phyloP scores from a whole-genome alignment of 2,888 invertebrate genomes.

The Nomada hirtipes region DNA sequence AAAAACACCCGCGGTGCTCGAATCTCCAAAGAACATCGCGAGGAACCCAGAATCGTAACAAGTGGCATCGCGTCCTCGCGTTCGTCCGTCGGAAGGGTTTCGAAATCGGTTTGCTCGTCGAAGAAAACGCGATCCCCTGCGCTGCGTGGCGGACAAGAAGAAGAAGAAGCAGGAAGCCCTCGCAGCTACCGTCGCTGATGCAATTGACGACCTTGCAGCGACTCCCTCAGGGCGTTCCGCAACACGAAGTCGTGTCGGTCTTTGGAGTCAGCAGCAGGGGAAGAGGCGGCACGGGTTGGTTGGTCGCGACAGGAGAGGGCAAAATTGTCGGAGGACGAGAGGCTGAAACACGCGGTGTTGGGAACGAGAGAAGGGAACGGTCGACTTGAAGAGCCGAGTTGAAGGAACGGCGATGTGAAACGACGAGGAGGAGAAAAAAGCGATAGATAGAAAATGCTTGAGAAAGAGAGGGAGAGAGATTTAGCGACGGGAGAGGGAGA shows the following conservation, averaged over 20 bases:
- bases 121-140: neutral
- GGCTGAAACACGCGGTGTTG: conserved; percentile 10
- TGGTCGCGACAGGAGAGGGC: conserved; percentile 28
- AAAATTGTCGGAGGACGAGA: conserved; percentile 21
- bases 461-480: too few relatives aligned
- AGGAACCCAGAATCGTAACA: too few relatives aligned
- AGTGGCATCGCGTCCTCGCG: neutral
- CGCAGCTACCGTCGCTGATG: conserved; percentile 56
- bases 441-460: too few relatives aligned
- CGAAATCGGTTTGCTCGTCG: neutral
- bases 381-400: neutral
- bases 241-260: conserved; percentile 70
- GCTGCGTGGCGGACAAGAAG: neutral
- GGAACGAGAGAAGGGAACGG: conserved; percentile 2
- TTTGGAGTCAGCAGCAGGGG: conserved; percentile 13
- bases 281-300: conserved; percentile 23
- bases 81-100: too few relatives aligned
- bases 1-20: too few relatives aligned
- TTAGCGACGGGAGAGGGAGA: neutral
- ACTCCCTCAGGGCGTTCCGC: conserved; percentile 61
- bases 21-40: too few relatives aligned
- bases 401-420: conserved; percentile 5
- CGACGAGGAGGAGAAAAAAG: neutral
- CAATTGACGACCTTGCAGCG: conserved; percentile 66
- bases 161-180: conserved; percentile 52